A percentile compares a stretch with the other conserved stretches of the same genome.
These are phyloP conservation scores for Paedocypris micromegethes DNA, from an alignment of 2,797 vertebrate species.

Conservation along the genomic window DNA sequence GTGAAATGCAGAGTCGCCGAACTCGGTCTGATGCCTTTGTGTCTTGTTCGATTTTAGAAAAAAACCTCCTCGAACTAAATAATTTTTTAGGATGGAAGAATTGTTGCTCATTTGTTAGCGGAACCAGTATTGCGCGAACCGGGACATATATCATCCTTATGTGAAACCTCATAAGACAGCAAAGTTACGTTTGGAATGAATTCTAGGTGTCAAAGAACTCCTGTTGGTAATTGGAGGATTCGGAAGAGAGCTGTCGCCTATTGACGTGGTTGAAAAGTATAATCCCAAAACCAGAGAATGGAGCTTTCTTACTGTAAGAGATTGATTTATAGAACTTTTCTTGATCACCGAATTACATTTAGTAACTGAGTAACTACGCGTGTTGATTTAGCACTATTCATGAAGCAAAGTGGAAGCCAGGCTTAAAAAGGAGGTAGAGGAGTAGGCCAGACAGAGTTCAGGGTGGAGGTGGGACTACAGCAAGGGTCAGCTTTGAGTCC, in stretches of 20 bases:
- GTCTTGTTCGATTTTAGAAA: conserved; percentile 22
- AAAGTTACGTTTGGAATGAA: conserved; percentile 10
- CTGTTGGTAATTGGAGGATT: conserved; percentile 95
- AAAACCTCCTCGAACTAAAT: too few relatives aligned
- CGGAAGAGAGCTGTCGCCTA: conserved; percentile 95
- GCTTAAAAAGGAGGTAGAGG: too few relatives aligned
- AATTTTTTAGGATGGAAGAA: conserved; percentile 1
- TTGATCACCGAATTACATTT: too few relatives aligned
- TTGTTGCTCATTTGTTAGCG: conserved; percentile 1
- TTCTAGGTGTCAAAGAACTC: conserved; percentile 91
- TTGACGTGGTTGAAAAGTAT: conserved; percentile 95
- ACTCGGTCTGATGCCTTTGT: conserved; percentile 71
- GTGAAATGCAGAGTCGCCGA: conserved; percentile 96
- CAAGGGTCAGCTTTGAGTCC: too few relatives aligned
- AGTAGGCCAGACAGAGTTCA: too few relatives aligned
- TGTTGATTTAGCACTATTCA: too few relatives aligned
- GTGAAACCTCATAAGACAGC: neutral
- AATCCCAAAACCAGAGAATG: conserved; percentile 97
- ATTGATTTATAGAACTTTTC: neutral
- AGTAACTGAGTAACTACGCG: too few relatives aligned
- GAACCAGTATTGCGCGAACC: neutral
- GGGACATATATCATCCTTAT: neutral
- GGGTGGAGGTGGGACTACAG: too few relatives aligned
- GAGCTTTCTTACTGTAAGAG: conserved; percentile 90
- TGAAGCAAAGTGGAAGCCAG: too few relatives aligned